These are phyloP conservation scores for Taeniopygia guttata DNA, from an alignment of 2,797 vertebrate genomes.

Conservation along the genomic window DNA sequence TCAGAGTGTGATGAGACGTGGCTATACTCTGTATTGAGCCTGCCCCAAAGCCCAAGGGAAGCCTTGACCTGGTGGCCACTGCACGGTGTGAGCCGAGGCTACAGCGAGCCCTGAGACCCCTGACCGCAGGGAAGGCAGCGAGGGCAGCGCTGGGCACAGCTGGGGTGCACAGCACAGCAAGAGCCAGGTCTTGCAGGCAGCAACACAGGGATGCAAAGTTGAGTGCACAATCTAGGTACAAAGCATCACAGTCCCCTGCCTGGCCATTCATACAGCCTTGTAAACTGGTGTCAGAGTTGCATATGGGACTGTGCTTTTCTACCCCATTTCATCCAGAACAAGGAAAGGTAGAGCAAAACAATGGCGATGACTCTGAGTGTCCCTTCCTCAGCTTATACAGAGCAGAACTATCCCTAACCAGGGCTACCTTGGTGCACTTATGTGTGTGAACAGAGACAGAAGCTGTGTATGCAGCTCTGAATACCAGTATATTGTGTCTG, in stretches of 20 bases:
- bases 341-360: not conserved
- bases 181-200: not conserved
- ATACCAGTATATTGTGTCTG: not conserved
- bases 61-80: not conserved
- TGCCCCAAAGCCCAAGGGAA: not conserved
- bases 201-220: not conserved
- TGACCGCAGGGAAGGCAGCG: accelerated
- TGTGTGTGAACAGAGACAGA: not conserved
- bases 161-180: not conserved
- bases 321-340: not conserved
- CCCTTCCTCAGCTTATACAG: not conserved
- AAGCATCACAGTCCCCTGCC: not conserved
- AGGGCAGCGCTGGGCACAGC: not conserved
- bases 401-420: not conserved
- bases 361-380: not conserved
- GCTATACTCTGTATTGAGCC: not conserved
- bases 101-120: accelerated
- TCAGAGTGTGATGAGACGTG: not conserved
- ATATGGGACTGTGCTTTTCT: accelerated
- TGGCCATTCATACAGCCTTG: accelerated
- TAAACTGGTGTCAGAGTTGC: not conserved
- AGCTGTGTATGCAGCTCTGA: accelerated
- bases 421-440: not conserved
- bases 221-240: not conserved
- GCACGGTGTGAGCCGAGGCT: accelerated